Percentiles rank a stretch among this genome's conserved stretches.
These are phyloP conservation scores for Apomyelois bistriatella DNA, from an alignment of 2,888 invertebrate species.

Conservation along the genomic window DNA sequence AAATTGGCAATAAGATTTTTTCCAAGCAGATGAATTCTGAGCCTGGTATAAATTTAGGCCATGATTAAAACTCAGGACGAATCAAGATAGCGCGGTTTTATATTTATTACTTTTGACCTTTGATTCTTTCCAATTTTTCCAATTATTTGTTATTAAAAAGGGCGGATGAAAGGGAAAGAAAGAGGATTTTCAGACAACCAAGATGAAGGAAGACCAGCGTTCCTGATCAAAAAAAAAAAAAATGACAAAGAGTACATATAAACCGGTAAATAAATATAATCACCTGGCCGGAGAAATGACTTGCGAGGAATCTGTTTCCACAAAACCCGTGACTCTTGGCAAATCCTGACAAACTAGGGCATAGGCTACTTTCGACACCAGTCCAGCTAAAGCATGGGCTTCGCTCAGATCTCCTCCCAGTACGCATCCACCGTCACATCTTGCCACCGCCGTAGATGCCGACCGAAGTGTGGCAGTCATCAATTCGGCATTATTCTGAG, in stretches of 20 bases:
- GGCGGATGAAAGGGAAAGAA: too few relatives aligned
- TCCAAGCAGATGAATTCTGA: too few relatives aligned
- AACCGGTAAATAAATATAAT: slow-evolving; percentile 14
- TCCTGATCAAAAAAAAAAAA: too few relatives aligned
- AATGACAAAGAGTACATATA: neutral
- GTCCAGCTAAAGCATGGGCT: slow-evolving; percentile 62
- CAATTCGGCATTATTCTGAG: slow-evolving; percentile 57
- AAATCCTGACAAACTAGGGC: slow-evolving; percentile 58
- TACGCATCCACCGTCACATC: slow-evolving; percentile 41
- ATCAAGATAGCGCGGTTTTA: too few relatives aligned
- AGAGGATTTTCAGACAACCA: too few relatives aligned
- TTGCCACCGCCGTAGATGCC: slow-evolving; percentile 43
- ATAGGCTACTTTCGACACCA: slow-evolving; percentile 61
- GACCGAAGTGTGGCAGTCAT: slow-evolving; percentile 58
- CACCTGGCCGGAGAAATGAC: slow-evolving; percentile 65
- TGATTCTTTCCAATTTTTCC: too few relatives aligned
- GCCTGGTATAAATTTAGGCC: too few relatives aligned
- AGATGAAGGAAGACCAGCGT: too few relatives aligned
- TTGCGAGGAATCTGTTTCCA: slow-evolving; percentile 57
- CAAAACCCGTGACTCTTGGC: slow-evolving; percentile 58
- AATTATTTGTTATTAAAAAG: too few relatives aligned
- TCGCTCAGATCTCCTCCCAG: slow-evolving; percentile 61
- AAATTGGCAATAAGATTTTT: too few relatives aligned
- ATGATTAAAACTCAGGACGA: too few relatives aligned
- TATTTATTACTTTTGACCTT: too few relatives aligned